Conservation (phyloP, 2,888 invertebrate species). For the Encarsia formosa region DNA sequence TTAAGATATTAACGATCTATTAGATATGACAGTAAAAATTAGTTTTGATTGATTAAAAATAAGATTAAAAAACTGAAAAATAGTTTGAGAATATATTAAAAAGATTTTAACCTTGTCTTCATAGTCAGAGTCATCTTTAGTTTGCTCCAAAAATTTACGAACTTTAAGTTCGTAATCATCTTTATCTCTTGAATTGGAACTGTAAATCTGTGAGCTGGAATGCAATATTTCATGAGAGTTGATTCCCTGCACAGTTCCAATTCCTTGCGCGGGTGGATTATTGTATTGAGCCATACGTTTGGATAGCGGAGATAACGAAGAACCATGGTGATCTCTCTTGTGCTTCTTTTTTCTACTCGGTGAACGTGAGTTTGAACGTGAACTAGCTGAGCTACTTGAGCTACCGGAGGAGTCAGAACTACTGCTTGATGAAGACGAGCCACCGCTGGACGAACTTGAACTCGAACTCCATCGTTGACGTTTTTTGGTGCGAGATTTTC, state of each 20-base stretch:
- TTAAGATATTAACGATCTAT: too few relatives aligned
- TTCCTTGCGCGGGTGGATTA: slow-evolving; percentile 59
- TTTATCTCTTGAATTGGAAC: slow-evolving; percentile 49
- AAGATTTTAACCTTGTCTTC: slow-evolving; percentile 61
- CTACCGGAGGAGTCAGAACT: slow-evolving; percentile 59
- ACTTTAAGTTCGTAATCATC: slow-evolving; percentile 65
- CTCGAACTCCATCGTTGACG: slow-evolving; percentile 54
- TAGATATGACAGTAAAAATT: neutral
- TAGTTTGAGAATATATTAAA: neutral
- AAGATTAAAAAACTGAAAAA: too few relatives aligned
- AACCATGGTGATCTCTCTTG: slow-evolving; percentile 63
- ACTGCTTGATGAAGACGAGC: slow-evolving; percentile 51
- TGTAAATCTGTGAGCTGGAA: slow-evolving; percentile 49
- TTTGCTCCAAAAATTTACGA: slow-evolving; percentile 71
- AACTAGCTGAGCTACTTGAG: slow-evolving; percentile 54
- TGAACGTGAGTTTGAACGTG: slow-evolving; percentile 45
- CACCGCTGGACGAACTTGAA: slow-evolving; percentile 56
- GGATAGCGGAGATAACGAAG: slow-evolving; percentile 75
- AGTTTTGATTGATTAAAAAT: too few relatives aligned
- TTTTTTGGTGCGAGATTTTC: slow-evolving; percentile 49
- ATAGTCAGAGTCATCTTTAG: slow-evolving; percentile 80
- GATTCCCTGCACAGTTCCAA: slow-evolving; percentile 40
- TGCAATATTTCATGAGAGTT: slow-evolving; percentile 52
- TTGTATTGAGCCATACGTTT: slow-evolving; percentile 80
- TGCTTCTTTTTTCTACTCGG: slow-evolving; percentile 43